phyloP scores from a whole-genome alignment of 2,888 invertebrate genomes.

The Sepiola atlantica region DNA sequence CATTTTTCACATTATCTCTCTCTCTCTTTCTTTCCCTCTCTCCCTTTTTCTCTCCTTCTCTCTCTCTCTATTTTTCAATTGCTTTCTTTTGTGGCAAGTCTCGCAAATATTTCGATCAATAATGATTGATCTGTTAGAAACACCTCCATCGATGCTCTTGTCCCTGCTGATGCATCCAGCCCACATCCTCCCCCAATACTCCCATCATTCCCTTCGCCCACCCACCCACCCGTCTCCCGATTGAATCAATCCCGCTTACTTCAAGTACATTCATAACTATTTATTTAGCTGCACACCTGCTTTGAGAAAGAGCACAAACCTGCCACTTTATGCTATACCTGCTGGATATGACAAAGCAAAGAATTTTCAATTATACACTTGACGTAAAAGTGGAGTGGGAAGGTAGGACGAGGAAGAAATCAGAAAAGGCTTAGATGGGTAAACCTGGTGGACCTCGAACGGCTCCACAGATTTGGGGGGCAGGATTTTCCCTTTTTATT shows the following conservation, averaged over 20 bases:
- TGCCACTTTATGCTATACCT: slow-evolving; percentile 14
- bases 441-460: background rate
- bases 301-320: background rate
- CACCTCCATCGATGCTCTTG: background rate
- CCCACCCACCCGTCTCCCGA: background rate
- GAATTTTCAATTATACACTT: slow-evolving; percentile 8
- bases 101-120: background rate
- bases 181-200: background rate
- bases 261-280: background rate
- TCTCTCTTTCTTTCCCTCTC: background rate
- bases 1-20: too few relatives aligned
- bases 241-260: slow-evolving; percentile 6
- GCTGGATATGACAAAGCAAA: slow-evolving; percentile 14
- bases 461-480: background rate
- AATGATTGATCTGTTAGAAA: slow-evolving; percentile 32
- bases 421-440: background rate
- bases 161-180: background rate
- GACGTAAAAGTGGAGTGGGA: too few relatives aligned
- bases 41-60: too few relatives aligned
- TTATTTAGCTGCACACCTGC: slow-evolving; percentile 32
- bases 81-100: slow-evolving; percentile 2
- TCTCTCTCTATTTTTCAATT: background rate
- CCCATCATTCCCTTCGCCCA: background rate
- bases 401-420: background rate
- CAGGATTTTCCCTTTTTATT: too few relatives aligned